These are phyloP conservation scores for Lacerta agilis DNA, from an alignment of 2,797 vertebrate genomes.

Conservation along the genomic window DNA sequence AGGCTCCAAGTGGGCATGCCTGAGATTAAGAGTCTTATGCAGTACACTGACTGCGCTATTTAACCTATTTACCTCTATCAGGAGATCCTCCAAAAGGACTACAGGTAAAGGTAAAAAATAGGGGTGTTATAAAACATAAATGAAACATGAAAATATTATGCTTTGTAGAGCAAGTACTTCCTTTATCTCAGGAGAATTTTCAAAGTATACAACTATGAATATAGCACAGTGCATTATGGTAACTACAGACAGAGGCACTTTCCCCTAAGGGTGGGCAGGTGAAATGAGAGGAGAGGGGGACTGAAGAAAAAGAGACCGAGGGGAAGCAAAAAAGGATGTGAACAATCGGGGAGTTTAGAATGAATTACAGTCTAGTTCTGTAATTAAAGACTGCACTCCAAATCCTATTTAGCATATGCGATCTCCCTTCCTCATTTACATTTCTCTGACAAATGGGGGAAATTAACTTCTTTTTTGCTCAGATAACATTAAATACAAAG, in stretches of 20 bases:
- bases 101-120: neutral
- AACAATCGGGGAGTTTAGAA: constrained; percentile 43
- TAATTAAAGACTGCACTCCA: constrained; percentile 64
- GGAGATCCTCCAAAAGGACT: neutral
- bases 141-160: neutral
- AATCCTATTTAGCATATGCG: constrained; percentile 15
- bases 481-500: neutral
- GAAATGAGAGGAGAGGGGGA: neutral
- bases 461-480: constrained; percentile 33
- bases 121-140: constrained; percentile 20
- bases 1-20: neutral
- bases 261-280: neutral
- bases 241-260: neutral
- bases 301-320: constrained; percentile 5
- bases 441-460: constrained; percentile 38
- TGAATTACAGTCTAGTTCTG: constrained; percentile 39
- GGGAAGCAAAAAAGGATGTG: constrained; percentile 45
- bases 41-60: too few relatives aligned
- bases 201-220: neutral
- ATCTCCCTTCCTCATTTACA: constrained; percentile 47
- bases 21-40: too few relatives aligned
- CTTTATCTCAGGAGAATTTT: constrained; percentile 25
- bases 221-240: neutral
- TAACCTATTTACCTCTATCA: neutral
- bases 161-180: neutral